phyloP scores from a whole-genome alignment of 1,140 invertebrate species.

The Hyphantria cunea region DNA sequence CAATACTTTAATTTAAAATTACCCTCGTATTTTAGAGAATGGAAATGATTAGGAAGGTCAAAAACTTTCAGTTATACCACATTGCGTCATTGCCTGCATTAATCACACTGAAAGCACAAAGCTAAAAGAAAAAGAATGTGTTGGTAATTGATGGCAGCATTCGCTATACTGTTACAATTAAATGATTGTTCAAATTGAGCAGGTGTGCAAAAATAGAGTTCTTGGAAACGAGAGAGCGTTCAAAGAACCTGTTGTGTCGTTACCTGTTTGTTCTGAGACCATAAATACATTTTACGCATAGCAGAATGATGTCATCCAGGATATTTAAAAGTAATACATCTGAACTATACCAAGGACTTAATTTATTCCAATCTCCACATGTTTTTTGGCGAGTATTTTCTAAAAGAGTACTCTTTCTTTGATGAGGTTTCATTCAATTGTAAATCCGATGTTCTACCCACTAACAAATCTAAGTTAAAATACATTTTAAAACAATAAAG shows the following conservation, averaged over 20 bases:
- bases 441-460: too few relatives aligned
- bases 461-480: too few relatives aligned
- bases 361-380: too few relatives aligned
- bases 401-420: too few relatives aligned
- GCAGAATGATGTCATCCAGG: constrained; percentile 51
- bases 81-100: constrained; percentile 12
- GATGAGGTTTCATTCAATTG: too few relatives aligned
- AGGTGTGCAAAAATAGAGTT: constrained; percentile 61
- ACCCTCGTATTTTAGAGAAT: too few relatives aligned
- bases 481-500: too few relatives aligned
- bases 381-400: too few relatives aligned
- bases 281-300: constrained; percentile 46
- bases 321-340: constrained; percentile 27
- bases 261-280: constrained; percentile 37
- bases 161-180: constrained; percentile 63
- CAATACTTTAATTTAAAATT: too few relatives aligned
- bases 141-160: constrained; percentile 66
- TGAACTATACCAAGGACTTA: constrained; percentile 4
- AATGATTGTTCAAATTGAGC: constrained; percentile 62
- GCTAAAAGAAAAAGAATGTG: constrained; percentile 51
- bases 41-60: too few relatives aligned
- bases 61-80: constrained; percentile 12
- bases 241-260: constrained; percentile 55
- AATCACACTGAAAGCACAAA: constrained; percentile 29
- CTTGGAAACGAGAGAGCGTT: constrained; percentile 64